phyloP scores from a whole-genome alignment of 2,797 vertebrate species.

The Hippocampus kuda region DNA sequence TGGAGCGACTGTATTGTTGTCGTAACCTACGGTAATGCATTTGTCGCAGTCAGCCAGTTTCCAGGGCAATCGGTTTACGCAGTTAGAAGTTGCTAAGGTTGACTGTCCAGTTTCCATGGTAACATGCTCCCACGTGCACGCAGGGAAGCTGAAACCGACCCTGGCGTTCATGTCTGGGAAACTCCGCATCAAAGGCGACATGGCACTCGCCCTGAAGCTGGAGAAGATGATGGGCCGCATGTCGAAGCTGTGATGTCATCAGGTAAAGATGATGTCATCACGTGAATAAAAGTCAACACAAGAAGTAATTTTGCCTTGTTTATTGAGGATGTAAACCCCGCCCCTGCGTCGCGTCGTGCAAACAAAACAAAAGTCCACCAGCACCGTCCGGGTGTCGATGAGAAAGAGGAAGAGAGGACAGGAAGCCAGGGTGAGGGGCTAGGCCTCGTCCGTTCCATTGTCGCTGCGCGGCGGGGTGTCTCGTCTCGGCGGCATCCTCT shows the following conservation, averaged over 20 bases:
- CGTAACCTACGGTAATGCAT: too few relatives aligned
- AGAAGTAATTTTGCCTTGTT: not conserved
- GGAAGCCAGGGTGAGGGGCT: slow-evolving; percentile 47
- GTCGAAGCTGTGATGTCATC: slow-evolving; percentile 61
- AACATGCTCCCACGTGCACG: slow-evolving; percentile 1
- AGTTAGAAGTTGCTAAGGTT: too few relatives aligned
- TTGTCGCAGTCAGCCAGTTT: too few relatives aligned
- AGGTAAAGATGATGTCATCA: not conserved
- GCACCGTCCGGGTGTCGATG: not conserved
- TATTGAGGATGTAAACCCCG: not conserved
- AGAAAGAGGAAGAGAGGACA: not conserved
- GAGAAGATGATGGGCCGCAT: slow-evolving; percentile 74
- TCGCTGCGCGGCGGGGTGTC: slow-evolving; percentile 67
- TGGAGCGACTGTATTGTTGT: too few relatives aligned
- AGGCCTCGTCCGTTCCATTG: slow-evolving; percentile 74
- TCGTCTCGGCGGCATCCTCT: slow-evolving; percentile 89
- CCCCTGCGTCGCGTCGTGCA: not conserved
- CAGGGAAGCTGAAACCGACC: slow-evolving; percentile 86
- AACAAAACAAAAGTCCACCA: not conserved
- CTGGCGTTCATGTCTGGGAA: slow-evolving; percentile 78
- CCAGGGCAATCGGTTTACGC: too few relatives aligned
- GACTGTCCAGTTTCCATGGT: not conserved
- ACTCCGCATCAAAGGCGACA: slow-evolving; percentile 79
- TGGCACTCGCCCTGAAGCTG: slow-evolving; percentile 72
- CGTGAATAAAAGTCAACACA: not conserved